A percentile compares a stretch with the other conserved stretches of the same genome.
Evolutionary conservation across 2,888 invertebrate species (phyloP).

Genomic region (Drosophila percnosoma): DNA sequence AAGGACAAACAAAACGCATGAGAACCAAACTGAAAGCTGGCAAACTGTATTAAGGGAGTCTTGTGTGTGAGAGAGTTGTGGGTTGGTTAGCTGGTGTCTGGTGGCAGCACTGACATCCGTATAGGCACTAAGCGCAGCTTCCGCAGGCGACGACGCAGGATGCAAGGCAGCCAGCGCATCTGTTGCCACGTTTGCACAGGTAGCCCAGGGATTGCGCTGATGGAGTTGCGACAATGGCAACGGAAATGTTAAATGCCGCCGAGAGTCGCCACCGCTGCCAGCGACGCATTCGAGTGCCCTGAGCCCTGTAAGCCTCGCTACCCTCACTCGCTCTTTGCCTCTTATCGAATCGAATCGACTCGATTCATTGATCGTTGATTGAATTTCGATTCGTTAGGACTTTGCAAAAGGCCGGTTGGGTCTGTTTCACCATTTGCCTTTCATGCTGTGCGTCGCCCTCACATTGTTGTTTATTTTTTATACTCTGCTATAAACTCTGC

Average conservation of each 20-base stretch:
- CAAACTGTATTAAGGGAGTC: conserved; percentile 65
- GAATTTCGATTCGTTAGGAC: conserved; percentile 73
- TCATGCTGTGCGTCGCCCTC: conserved; percentile 26
- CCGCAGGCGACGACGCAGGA: conserved; percentile 66
- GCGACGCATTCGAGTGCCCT: conserved; percentile 16
- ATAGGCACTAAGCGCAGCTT: conserved; percentile 64
- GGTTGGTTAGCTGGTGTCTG: conserved; percentile 14
- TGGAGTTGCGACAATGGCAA: conserved; percentile 61
- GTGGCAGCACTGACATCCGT: conserved; percentile 70
- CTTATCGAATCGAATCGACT: conserved; percentile 18
- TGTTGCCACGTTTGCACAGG: conserved; percentile 46
- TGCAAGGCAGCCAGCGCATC: conserved; percentile 35
- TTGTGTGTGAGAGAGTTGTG: background rate
- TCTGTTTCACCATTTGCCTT: conserved; percentile 38
- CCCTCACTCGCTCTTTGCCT: background rate
- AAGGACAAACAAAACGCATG: conserved; percentile 55
- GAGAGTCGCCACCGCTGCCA: conserved; percentile 16
- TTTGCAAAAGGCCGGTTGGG: conserved; percentile 35
- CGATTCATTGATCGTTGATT: conserved; percentile 79
- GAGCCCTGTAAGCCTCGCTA: conserved; percentile 26
- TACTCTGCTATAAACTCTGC: conserved; percentile 12
- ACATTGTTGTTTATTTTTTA: conserved; percentile 14
- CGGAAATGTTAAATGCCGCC: conserved; percentile 80
- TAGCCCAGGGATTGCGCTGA: conserved; percentile 42
- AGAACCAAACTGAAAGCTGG: conserved; percentile 53